Conservation (phyloP, 1,140 invertebrate genomes). For the Drosophila funebris region DNA sequence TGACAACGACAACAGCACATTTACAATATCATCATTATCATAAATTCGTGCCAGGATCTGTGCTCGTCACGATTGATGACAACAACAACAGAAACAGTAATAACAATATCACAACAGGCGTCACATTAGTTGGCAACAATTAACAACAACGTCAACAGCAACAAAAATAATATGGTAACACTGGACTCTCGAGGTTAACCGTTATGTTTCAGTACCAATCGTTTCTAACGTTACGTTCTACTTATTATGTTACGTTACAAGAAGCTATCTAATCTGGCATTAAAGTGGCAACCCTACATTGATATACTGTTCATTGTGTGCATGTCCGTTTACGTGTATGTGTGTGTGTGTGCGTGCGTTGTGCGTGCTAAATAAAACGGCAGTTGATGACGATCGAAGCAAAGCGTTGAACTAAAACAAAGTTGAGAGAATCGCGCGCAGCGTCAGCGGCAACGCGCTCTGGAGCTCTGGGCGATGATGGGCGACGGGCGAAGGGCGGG, state of each 20-base stretch:
- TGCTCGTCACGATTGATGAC: conserved; percentile 13
- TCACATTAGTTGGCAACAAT: conserved; percentile 7
- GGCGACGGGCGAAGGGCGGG: conserved; percentile 65
- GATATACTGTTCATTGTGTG: neutral
- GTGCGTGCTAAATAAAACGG: neutral
- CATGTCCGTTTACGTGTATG: neutral
- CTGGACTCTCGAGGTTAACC: conserved; percentile 17
- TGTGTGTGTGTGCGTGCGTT: conserved; percentile 1
- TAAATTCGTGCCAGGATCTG: conserved; percentile 14
- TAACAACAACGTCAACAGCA: neutral
- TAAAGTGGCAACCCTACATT: neutral
- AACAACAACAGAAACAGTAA: conserved; percentile 17
- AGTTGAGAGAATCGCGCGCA: conserved; percentile 58
- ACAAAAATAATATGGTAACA: conserved; percentile 7
- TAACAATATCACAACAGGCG: neutral
- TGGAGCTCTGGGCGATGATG: conserved; percentile 55
- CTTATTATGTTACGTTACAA: conserved; percentile 15
- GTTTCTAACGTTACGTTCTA: conserved; percentile 17
- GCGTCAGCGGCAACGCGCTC: conserved; percentile 42
- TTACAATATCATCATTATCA: conserved; percentile 13
- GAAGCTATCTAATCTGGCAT: too few species aligned
- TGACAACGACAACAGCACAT: conserved; percentile 15
- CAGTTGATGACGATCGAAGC: conserved; percentile 46
- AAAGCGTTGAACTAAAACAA: conserved; percentile 66
- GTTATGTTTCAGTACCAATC: conserved; percentile 13